Percentiles rank a stretch among this genome's conserved stretches.
Conservation (phyloP, 2,797 vertebrate species). For the Diglossa cyanea region DNA sequence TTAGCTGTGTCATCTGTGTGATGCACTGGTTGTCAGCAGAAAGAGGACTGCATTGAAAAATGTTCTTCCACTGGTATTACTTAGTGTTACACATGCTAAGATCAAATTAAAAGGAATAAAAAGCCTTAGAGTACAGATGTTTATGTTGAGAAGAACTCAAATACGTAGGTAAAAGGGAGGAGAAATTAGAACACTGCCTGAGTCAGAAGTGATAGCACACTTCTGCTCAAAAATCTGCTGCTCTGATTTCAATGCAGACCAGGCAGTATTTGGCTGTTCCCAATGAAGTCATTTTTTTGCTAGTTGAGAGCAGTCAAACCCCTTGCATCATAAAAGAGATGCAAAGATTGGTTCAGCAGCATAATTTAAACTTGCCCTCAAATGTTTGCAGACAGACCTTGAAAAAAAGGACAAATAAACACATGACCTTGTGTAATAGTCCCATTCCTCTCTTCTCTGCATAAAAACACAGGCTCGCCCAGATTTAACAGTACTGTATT, state of each 20-base stretch:
- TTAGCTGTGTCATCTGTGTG: neutral
- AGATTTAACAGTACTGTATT: neutral
- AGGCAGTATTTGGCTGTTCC: neutral
- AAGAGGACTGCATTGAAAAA: neutral
- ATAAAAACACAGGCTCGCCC: neutral
- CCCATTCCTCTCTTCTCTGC: neutral
- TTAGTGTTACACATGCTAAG: neutral
- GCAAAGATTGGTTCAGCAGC: neutral
- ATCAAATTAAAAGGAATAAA: neutral
- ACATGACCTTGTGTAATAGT: neutral
- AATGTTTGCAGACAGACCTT: constrained; percentile 20
- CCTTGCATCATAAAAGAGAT: constrained; percentile 21
- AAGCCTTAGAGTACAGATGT: neutral
- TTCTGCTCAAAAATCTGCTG: neutral
- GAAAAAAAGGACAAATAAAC: neutral
- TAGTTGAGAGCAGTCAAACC: constrained; percentile 4
- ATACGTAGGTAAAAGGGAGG: neutral
- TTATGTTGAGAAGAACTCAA: neutral
- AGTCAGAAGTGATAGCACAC: neutral
- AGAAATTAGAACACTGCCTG: neutral
- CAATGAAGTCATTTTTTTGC: neutral
- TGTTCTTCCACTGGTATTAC: neutral
- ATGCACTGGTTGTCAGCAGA: neutral
- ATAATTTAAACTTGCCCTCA: constrained; percentile 30
- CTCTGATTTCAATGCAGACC: neutral